Percentiles rank a stretch among this genome's conserved stretches.
These are phyloP conservation scores for Therioaphis trifolii DNA, from an alignment of 2,888 invertebrate species.

Conservation along the genomic window DNA sequence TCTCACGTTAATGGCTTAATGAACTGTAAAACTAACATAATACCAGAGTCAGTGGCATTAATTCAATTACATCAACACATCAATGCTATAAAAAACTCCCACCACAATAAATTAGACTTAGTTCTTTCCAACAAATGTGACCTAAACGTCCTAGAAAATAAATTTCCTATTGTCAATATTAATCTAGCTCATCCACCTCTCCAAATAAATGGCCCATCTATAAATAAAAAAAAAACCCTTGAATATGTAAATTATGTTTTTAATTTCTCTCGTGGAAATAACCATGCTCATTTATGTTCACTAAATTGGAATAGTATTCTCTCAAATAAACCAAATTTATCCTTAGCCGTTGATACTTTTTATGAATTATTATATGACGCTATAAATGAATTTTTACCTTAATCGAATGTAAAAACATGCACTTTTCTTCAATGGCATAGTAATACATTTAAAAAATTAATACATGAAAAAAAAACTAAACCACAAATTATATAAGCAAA, in stretches of 20 bases:
- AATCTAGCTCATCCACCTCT: slow-evolving; percentile 22
- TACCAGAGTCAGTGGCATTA: slow-evolving; percentile 4
- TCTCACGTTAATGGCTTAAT: not conserved
- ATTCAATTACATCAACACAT: slow-evolving; percentile 3
- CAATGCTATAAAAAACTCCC: not conserved
- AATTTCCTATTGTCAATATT: slow-evolving; percentile 20
- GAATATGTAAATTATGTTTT: not conserved
- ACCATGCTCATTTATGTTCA: slow-evolving; percentile 6
- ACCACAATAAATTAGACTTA: not conserved
- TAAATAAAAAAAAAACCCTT: slow-evolving; percentile 12
- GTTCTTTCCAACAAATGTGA: too few species aligned
- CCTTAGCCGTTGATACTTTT: slow-evolving; percentile 7
- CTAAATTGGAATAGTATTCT: slow-evolving; percentile 18
- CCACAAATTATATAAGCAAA: slow-evolving; percentile 8
- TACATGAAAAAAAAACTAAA: slow-evolving; percentile 15
- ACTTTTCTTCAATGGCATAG: slow-evolving; percentile 7
- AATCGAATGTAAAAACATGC: not conserved
- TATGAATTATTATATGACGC: slow-evolving; percentile 21
- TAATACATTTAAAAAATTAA: slow-evolving; percentile 6
- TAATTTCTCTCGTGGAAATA: slow-evolving; percentile 4
- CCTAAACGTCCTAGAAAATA: slow-evolving; percentile 1
- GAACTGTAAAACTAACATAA: not conserved
- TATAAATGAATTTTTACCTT: slow-evolving; percentile 16
- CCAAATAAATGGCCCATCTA: slow-evolving; percentile 20
- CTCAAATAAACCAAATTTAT: not conserved